Evolutionary conservation across 1,140 invertebrate species (phyloP), one percentile per base, ranked within the genome.

Genomic region (Drosophila nannoptera): DNA sequence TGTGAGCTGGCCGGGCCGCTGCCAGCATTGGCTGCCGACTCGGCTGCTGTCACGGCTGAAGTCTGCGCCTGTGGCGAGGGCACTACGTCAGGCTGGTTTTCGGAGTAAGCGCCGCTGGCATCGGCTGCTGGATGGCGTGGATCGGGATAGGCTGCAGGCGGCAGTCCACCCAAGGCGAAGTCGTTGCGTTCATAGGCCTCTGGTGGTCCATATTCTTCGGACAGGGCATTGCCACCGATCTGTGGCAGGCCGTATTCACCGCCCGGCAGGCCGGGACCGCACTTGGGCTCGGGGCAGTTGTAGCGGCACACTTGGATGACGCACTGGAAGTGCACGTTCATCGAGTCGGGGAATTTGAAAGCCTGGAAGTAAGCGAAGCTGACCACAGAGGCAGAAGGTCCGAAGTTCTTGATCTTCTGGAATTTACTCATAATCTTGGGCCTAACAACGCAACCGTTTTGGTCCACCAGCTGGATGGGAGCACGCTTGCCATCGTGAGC

Each of bases 241-340:
- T 92, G 90, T 42, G 94, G 93, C 22, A 92, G 92, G 29, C 94
- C 94, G 60, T 95, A 96, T 71, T 94, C 93, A 49, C 91, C 91
- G 43, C 92, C 91, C 0, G 78, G 75, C 14, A 94, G 90, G 38
- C 93, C 92, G 9, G 91, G 91, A 68, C 92, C 92, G 88, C 95
- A 97, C 90, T 96, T 96, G 1, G 96, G 96, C 77, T 97, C 96
- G 0, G 96, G 96, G 86, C 97, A 98, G 87, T 97, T 96, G 89
- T 97, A 96, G 63, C 96, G 92, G 77, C 97, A 98, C 2, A 98
- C 96, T 91, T 98, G 97, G 75, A 98, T 98, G 2, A 97, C 96
- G 87, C 97, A 98, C 89, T 98, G 97, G 94, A 98, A 98, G 92
- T 97, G 97, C 2, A 98, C 96, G 87, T 98, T 97, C 97, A 98